Conservation (phyloP, 2,888 invertebrate genomes). For the Paralinhomoeus sp. region DNA sequence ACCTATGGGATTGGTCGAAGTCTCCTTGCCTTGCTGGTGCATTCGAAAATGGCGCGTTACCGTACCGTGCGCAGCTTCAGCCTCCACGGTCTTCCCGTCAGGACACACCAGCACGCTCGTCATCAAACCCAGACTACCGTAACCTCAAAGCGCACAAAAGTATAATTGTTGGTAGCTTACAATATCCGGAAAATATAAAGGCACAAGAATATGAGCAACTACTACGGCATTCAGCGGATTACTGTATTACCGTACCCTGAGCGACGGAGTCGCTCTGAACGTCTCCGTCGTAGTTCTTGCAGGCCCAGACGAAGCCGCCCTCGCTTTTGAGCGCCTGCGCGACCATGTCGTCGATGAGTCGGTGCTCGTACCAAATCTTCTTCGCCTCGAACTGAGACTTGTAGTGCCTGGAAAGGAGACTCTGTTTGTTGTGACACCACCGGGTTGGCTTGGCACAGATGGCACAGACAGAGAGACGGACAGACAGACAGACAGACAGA, state of each 20-base stretch:
- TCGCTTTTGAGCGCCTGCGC: slow-evolving; percentile 91
- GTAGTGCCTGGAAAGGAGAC: slow-evolving; percentile 41
- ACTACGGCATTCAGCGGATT: not conserved
- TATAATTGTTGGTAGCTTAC: too few species aligned
- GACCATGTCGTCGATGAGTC: slow-evolving; percentile 96
- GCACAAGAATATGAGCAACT: not conserved
- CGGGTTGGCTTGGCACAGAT: too few species aligned
- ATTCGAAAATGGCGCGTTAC: slow-evolving; percentile 61
- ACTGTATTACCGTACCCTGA: slow-evolving; percentile 41
- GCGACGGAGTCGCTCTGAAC: slow-evolving; percentile 95
- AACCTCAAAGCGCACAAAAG: too few species aligned
- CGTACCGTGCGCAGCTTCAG: slow-evolving; percentile 94
- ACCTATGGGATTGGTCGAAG: slow-evolving; percentile 90
- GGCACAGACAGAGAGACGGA: too few species aligned
- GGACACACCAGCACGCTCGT: slow-evolving; percentile 88
- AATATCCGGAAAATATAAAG: not conserved
- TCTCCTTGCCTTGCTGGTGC: slow-evolving; percentile 59
- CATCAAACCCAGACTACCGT: slow-evolving; percentile 80
- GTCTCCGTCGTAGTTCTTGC: slow-evolving; percentile 97
- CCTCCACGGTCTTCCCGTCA: slow-evolving; percentile 89
- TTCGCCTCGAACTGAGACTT: slow-evolving; percentile 56
- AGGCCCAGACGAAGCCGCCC: slow-evolving; percentile 98
- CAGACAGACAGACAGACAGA: too few species aligned
- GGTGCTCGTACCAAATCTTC: slow-evolving; percentile 88
- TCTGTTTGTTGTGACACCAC: too few species aligned